Conservation (phyloP, 1,140 invertebrate genomes). For the Conus ventricosus region DNA sequence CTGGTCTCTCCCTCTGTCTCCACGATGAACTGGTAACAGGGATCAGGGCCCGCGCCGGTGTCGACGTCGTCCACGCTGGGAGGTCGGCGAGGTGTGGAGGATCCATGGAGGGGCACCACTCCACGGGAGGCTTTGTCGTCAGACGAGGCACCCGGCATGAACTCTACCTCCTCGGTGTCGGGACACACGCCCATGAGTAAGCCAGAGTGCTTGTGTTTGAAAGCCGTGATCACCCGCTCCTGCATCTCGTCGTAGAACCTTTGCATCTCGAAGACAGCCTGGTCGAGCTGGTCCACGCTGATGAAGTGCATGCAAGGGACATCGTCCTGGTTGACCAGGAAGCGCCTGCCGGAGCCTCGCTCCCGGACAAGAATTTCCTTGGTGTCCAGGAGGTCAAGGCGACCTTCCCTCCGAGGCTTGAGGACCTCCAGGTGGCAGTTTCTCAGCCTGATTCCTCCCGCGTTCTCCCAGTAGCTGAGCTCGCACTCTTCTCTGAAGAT, state of each 20-base stretch:
- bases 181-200: neutral
- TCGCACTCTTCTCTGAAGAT: neutral
- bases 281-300: neutral
- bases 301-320: neutral
- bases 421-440: neutral
- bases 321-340: neutral
- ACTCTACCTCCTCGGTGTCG: neutral
- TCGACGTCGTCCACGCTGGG: neutral
- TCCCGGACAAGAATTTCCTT: neutral
- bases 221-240: neutral
- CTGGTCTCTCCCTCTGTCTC: neutral
- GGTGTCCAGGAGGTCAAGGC: neutral
- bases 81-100: neutral
- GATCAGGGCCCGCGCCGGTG: neutral
- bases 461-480: neutral
- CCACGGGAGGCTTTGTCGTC: neutral
- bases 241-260: neutral
- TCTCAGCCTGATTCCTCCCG: neutral
- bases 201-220: neutral
- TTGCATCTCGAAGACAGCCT: neutral
- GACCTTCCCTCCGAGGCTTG: neutral
- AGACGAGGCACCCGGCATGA: neutral
- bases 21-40: neutral
- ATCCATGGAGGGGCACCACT: neutral
- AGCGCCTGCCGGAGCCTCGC: neutral